Evolutionary conservation across 1,140 invertebrate species (phyloP), one percentile per base, ranked within the genome.

Genomic region (Neelides sp.): DNA sequence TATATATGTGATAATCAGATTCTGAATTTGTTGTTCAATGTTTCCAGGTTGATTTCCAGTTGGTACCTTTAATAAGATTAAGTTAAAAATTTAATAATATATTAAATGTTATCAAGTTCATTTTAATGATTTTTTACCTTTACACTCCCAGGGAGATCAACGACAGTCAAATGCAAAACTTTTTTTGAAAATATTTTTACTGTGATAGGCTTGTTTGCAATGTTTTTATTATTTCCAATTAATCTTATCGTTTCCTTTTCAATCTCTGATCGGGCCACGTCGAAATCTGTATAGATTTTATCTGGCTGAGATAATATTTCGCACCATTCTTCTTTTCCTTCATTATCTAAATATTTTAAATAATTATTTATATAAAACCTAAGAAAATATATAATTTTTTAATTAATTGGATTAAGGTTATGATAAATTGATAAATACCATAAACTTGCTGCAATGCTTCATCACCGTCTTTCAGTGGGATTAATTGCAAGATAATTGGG

Each of bases 11-110:
- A 61, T 20, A 7, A 69, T 50, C 42, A 68, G 50, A 12, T 64
- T 58, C 13, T 55, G 49, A 32, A 68, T 64, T 41, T 66, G 65
- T n/a, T 41, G 30, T 50, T 68, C 67, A 27, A 68, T 67, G 54
- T 68, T 65, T 20, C 63, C 61, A 8, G 65, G 66, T 46, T 69
- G 66, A 39, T 68, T 66, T 32, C 64, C 65, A 24, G 65, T 62
- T 24, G 67, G 61, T 15, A 27, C 23, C n/a, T 3, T 30, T 15
- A 1, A 27, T 19, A 34, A 44, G 17, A 20, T 43, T 34, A 34
- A n/a, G 24, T 8, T 10, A 40, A 40, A 19, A 20, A 27, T 3
- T 40, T 5, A 23, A 49, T 19, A 20, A 50, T 5, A 3, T 42
- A 30, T n/a, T 2, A 4, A 15, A 3, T 34, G 13, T 28, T 32